Percentiles rank a stretch among this genome's conserved stretches.
Evolutionary conservation across 2,888 invertebrate genomes (phyloP).

Genomic region (Onthophagus sagittarius): DNA sequence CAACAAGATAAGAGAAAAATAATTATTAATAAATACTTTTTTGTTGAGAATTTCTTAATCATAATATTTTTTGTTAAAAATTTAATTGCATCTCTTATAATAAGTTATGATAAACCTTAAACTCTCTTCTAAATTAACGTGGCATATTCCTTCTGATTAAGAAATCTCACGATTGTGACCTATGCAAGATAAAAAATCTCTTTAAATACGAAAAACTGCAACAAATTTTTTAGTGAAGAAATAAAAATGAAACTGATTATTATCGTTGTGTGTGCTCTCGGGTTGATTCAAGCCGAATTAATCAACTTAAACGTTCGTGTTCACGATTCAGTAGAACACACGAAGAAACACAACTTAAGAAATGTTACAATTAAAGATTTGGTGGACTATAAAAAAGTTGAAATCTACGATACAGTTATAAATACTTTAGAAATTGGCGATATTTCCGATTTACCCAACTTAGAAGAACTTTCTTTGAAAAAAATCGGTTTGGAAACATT

Average conservation of each 20-base stretch:
- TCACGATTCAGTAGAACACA: not conserved
- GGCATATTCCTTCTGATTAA: not conserved
- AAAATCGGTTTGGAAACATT: slow-evolving; percentile 1
- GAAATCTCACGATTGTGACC: not conserved
- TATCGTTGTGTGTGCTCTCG: not conserved
- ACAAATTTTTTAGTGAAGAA: not conserved
- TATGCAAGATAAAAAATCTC: not conserved
- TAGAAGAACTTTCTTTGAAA: not conserved
- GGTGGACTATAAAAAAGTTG: not conserved
- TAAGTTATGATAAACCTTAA: not conserved
- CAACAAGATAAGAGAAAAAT: too few relatives aligned
- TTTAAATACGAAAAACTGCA: not conserved
- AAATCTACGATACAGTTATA: not conserved
- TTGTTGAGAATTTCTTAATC: too few relatives aligned
- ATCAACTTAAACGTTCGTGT: not conserved
- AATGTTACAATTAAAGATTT: not conserved
- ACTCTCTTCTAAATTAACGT: not conserved
- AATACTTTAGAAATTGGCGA: not conserved
- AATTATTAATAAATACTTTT: too few relatives aligned
- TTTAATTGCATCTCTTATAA: not conserved
- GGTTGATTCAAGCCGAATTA: not conserved
- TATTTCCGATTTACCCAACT: not conserved
- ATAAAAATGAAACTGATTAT: not conserved
- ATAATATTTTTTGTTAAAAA: not conserved
- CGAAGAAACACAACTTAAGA: not conserved